A percentile compares a stretch with the other conserved stretches of the same genome.
Conservation (phyloP, 2,797 vertebrate genomes). For the Vireo griseus region DNA sequence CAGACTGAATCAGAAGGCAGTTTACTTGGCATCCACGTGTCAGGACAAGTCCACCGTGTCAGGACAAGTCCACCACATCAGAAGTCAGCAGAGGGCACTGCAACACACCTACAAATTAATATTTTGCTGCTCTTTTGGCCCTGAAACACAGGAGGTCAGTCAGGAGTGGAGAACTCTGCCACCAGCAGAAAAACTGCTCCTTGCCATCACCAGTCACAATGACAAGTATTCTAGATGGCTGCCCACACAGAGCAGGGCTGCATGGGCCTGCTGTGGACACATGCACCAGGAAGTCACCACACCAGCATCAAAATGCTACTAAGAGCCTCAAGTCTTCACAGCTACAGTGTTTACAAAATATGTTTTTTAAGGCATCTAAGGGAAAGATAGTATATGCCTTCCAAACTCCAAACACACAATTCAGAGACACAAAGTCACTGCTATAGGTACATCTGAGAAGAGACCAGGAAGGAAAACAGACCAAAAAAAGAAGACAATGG, state of each 20-base stretch:
- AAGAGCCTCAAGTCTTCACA: background rate
- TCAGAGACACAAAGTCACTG: background rate
- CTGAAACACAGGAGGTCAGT: background rate
- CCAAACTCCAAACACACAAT: background rate
- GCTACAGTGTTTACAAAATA: background rate
- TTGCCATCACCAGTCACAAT: background rate
- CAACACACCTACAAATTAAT: background rate
- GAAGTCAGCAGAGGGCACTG: constrained; percentile 28
- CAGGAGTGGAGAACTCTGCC: background rate
- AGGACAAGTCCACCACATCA: background rate
- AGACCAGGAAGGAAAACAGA: background rate
- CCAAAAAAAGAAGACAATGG: background rate
- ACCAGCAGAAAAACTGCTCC: background rate
- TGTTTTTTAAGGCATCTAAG: background rate
- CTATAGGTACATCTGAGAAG: background rate
- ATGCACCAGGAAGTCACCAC: background rate
- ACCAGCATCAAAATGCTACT: background rate
- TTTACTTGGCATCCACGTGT: background rate
- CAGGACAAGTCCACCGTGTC: background rate
- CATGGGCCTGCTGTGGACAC: rapidly evolving
- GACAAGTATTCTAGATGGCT: background rate
- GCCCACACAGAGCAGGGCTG: background rate
- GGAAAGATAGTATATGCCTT: background rate
- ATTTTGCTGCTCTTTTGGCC: background rate
- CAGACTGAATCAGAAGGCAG: background rate